Evolutionary conservation across 1,140 invertebrate genomes (phyloP).

Genomic region (Zaprionus vittiger): DNA sequence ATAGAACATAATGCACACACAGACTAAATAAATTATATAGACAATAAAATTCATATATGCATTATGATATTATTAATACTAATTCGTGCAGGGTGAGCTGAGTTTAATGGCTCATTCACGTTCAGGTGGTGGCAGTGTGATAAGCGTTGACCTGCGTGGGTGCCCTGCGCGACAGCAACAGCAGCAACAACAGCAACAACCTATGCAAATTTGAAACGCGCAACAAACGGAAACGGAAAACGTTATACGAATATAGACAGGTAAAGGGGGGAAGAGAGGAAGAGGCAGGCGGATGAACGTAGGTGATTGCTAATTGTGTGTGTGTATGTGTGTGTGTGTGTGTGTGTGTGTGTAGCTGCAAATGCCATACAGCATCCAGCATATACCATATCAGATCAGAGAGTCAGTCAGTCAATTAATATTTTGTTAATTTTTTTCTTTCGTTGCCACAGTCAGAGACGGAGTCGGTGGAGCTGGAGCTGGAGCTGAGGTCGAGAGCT

Average conservation of each 20-base stretch:
- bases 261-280: constrained; percentile 15
- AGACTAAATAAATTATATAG: not conserved
- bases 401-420: constrained; percentile 76
- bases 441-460: not conserved
- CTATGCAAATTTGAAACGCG: constrained; percentile 61
- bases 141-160: constrained; percentile 22
- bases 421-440: constrained; percentile 45
- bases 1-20: not conserved
- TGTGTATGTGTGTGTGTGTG: constrained; percentile 17
- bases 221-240: constrained; percentile 69
- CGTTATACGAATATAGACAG: constrained; percentile 48
- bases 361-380: constrained; percentile 1
- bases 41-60: not conserved
- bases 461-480: not conserved
- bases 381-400: constrained; percentile 54
- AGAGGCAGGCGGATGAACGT: constrained; percentile 16
- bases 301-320: constrained; percentile 10
- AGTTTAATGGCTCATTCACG: constrained; percentile 13
- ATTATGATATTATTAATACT: not conserved
- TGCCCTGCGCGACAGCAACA: constrained; percentile 15
- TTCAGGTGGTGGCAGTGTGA: constrained; percentile 33
- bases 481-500: not conserved
- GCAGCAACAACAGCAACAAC: constrained; percentile 11
- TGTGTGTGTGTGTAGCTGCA: constrained; percentile 13
- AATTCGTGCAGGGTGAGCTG: not conserved